These are phyloP conservation scores for Cyanistes caeruleus DNA, from an alignment of 2,113 vertebrate genomes.

Conservation along the genomic window DNA sequence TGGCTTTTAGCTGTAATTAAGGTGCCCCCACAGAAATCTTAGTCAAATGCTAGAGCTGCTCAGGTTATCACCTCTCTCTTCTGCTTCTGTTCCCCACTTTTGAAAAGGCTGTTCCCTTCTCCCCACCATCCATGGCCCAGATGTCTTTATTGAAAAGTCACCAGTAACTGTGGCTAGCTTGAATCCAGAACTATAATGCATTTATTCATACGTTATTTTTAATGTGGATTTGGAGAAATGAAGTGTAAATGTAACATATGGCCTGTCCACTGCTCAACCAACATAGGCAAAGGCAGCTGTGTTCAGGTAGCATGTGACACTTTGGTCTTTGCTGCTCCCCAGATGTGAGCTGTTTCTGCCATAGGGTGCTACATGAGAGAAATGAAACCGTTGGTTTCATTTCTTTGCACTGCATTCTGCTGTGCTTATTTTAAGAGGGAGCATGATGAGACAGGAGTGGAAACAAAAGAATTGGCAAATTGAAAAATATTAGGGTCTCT, in stretches of 20 bases:
- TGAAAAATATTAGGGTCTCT: background rate
- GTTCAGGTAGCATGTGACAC: conserved; percentile 15
- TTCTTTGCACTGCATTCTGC: conserved; percentile 12
- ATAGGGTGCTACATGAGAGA: background rate
- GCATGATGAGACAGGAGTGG: background rate
- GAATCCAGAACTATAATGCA: background rate
- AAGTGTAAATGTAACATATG: background rate
- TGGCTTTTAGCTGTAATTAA: background rate
- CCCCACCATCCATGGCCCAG: background rate
- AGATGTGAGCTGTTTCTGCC: conserved; percentile 1
- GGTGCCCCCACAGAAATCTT: background rate
- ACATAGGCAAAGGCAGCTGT: background rate
- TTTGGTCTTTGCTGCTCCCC: background rate
- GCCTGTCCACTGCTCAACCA: background rate
- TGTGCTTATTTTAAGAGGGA: conserved; percentile 3
- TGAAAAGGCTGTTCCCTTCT: background rate
- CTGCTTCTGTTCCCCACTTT: background rate
- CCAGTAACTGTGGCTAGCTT: background rate
- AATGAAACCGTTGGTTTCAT: conserved; percentile 52
- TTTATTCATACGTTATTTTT: background rate
- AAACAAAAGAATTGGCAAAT: background rate
- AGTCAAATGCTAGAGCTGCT: background rate
- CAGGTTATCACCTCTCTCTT: background rate
- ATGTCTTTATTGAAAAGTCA: background rate
- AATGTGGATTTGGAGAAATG: background rate